A percentile compares a stretch with the other conserved stretches of the same genome.
These are phyloP conservation scores for Tachycineta bicolor DNA, from an alignment of 2,113 vertebrate genomes.

Conservation along the genomic window DNA sequence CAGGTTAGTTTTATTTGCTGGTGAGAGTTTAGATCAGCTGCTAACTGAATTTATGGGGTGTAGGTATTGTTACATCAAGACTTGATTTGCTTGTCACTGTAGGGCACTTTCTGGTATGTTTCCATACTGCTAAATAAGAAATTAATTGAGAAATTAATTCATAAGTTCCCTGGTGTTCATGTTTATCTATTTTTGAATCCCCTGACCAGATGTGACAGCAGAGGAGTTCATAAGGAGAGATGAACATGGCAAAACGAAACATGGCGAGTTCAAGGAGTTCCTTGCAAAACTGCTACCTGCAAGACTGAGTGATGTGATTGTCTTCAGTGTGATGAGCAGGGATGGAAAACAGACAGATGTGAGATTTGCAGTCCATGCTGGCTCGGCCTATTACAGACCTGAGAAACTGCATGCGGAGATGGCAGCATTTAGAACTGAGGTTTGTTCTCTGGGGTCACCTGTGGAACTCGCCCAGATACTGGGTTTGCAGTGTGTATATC, in stretches of 20 bases:
- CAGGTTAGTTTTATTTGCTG: conserved; percentile 73
- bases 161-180: neutral
- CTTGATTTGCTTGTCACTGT: neutral
- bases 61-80: neutral
- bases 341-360: conserved; percentile 77
- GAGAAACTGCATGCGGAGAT: conserved; percentile 84
- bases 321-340: conserved; percentile 78
- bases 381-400: conserved; percentile 69
- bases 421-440: conserved; percentile 64
- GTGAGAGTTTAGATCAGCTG: neutral
- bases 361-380: conserved; percentile 72
- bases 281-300: conserved; percentile 80
- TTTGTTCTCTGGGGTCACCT: neutral
- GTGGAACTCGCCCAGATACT: neutral
- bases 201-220: conserved; percentile 77
- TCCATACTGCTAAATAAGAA: neutral
- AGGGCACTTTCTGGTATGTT: neutral
- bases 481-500: neutral
- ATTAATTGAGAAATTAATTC: neutral
- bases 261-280: conserved; percentile 77
- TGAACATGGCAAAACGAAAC: conserved; percentile 68
- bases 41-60: neutral
- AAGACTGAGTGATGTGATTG: conserved; percentile 68
- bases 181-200: conserved; percentile 4
- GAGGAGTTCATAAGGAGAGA: conserved; percentile 81